A percentile compares a stretch with the other conserved stretches of the same genome.
Conservation (phyloP, 30 jellyfish, hydroid and myxozoan species). For the Aurelia sp. region DNA sequence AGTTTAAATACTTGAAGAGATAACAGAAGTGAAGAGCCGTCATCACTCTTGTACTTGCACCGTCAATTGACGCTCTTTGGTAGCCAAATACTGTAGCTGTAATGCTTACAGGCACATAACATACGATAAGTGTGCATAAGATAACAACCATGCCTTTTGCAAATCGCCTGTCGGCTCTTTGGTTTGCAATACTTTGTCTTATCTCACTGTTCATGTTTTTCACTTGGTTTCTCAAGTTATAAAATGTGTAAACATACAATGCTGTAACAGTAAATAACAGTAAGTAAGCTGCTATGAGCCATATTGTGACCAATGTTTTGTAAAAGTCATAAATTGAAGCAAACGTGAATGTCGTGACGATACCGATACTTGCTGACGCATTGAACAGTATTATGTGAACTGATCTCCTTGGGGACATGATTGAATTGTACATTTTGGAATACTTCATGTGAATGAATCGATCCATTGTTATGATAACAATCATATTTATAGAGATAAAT, state of each 20-base stretch:
- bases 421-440: background rate
- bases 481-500: background rate
- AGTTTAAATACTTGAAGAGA: background rate
- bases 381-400: too few species aligned
- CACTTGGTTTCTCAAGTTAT: background rate
- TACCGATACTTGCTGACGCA: too few species aligned
- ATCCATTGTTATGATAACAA: constrained; percentile 7
- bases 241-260: background rate
- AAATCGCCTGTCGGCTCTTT: background rate
- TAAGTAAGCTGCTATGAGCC: background rate
- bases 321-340: too few species aligned
- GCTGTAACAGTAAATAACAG: too few species aligned
- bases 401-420: background rate
- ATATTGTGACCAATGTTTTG: too few species aligned
- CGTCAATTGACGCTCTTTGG: too few species aligned
- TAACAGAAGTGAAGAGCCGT: background rate
- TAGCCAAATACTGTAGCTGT: background rate
- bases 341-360: too few species aligned
- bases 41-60: too few species aligned
- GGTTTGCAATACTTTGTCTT: background rate
- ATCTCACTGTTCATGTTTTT: background rate
- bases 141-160: background rate
- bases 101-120: background rate
- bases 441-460: constrained; percentile 20
- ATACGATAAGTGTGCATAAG: background rate